phyloP scores from a whole-genome alignment of 35 echinoderm and acorn worm genomes.

The Acanthaster planci region DNA sequence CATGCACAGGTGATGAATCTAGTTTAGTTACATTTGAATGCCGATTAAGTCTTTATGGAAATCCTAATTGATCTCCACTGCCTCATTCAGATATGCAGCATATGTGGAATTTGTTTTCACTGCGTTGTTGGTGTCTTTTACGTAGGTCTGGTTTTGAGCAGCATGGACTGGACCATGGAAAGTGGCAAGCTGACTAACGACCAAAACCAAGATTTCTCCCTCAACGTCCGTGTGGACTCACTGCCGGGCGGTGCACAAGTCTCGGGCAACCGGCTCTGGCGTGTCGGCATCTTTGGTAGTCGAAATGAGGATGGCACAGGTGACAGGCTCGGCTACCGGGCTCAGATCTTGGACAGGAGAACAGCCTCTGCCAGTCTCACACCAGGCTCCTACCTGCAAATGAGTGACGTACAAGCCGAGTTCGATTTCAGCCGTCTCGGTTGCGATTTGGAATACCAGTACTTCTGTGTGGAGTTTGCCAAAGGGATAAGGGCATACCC shows the following conservation, averaged over 20 bases:
- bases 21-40: too few relatives aligned
- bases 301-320: slow-evolving; percentile 61
- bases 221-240: slow-evolving; percentile 60
- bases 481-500: slow-evolving; percentile 43
- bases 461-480: slow-evolving; percentile 67
- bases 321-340: slow-evolving; percentile 50
- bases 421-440: slow-evolving; percentile 69
- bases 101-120: background rate
- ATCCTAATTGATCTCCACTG: too few relatives aligned
- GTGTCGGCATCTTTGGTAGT: slow-evolving; percentile 71
- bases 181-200: slow-evolving; percentile 42
- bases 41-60: too few relatives aligned
- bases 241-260: slow-evolving; percentile 40
- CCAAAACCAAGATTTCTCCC: slow-evolving; percentile 38
- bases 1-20: slow-evolving; percentile 60
- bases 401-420: slow-evolving; percentile 39
- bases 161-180: slow-evolving; percentile 68
- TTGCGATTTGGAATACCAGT: slow-evolving; percentile 56
- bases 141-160: slow-evolving; percentile 69
- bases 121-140: slow-evolving; percentile 20
- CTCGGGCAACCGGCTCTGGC: slow-evolving; percentile 70
- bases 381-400: slow-evolving; percentile 46
- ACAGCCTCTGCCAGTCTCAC: slow-evolving; percentile 50
- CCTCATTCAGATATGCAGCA: background rate
- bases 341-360: slow-evolving; percentile 58